phyloP scores from a whole-genome alignment of 1,140 invertebrate genomes.

The Cherax quadricarinatus region DNA sequence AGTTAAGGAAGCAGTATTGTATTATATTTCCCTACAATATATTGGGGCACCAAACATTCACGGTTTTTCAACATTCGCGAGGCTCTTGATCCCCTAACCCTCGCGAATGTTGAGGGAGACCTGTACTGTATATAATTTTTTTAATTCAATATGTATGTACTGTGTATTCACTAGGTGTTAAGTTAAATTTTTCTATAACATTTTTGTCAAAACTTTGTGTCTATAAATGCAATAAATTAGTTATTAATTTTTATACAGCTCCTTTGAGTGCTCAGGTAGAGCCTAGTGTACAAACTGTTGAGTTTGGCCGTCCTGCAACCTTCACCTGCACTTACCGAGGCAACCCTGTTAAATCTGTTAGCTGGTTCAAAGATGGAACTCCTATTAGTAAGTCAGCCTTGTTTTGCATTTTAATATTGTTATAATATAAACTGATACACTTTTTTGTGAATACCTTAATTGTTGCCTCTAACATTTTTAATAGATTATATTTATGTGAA shows the following conservation, averaged over 20 bases:
- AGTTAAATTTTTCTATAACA: too few relatives aligned
- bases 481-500: neutral
- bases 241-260: constrained; percentile 79
- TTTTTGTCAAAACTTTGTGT: too few relatives aligned
- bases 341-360: constrained; percentile 91
- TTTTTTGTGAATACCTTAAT: neutral
- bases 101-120: too few relatives aligned
- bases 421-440: neutral
- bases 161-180: too few relatives aligned
- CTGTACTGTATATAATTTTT: too few relatives aligned
- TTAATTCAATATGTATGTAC: too few relatives aligned
- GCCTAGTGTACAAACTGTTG: constrained; percentile 92
- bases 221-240: too few relatives aligned
- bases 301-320: constrained; percentile 92
- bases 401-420: neutral
- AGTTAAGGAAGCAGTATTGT: too few relatives aligned
- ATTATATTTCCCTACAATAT: too few relatives aligned
- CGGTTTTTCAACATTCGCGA: too few relatives aligned
- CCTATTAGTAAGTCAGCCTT: constrained; percentile 63
- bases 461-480: neutral
- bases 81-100: too few relatives aligned
- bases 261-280: constrained; percentile 91
- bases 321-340: constrained; percentile 94
- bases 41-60: too few relatives aligned
- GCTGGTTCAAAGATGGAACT: constrained; percentile 94